Percentiles rank a stretch among this genome's conserved stretches.
phyloP scores from a whole-genome alignment of 2,888 invertebrate genomes.

The Trachelus troglodyta region DNA sequence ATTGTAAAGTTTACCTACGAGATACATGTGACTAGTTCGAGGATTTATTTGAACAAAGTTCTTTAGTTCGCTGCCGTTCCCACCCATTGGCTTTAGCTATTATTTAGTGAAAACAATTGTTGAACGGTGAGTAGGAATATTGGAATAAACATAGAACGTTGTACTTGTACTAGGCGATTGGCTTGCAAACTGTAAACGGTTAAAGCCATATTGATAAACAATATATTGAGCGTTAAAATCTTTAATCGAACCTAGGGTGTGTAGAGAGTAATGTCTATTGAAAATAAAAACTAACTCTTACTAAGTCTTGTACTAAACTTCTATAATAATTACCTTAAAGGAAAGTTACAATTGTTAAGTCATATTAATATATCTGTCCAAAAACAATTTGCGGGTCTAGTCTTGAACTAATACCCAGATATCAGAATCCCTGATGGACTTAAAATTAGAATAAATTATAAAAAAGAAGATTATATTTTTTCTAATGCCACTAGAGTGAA shows the following conservation, averaged over 20 bases:
- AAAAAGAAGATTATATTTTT: not conserved
- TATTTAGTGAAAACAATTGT: not conserved
- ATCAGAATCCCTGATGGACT: not conserved
- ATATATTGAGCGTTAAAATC: not conserved
- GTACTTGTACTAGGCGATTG: not conserved
- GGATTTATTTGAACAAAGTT: conserved; percentile 24
- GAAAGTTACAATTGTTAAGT: not conserved
- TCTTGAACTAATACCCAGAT: not conserved
- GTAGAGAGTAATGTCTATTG: not conserved
- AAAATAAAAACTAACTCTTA: not conserved
- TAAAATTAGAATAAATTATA: not conserved
- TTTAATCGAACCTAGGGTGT: not conserved
- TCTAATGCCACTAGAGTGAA: not conserved
- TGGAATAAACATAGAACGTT: not conserved
- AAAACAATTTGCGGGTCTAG: not conserved
- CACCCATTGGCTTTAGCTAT: not conserved
- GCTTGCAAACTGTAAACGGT: not conserved
- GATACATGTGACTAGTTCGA: conserved; percentile 41
- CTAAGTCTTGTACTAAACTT: not conserved
- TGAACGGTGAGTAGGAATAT: not conserved
- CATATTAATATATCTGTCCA: not conserved
- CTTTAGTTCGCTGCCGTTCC: not conserved
- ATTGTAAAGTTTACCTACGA: conserved; percentile 34
- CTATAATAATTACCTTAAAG: not conserved
- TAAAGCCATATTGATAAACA: not conserved